Conservation (phyloP, 1,140 invertebrate genomes). For the Hylaeus anthracinus region DNA sequence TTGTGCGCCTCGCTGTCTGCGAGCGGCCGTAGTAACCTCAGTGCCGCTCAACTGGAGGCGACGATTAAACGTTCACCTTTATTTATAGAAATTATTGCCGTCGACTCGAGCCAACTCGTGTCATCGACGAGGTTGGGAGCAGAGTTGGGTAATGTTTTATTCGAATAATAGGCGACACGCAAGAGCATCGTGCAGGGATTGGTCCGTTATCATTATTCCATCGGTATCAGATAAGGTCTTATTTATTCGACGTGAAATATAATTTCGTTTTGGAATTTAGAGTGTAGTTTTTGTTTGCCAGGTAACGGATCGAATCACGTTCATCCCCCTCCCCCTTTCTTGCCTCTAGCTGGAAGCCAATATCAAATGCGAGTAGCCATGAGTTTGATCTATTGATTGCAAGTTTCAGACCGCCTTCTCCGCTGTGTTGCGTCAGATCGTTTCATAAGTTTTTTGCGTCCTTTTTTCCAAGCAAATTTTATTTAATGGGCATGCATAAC, state of each 20-base stretch:
- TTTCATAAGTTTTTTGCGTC: neutral
- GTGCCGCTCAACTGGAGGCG: conserved; percentile 47
- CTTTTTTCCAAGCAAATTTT: neutral
- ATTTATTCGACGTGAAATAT: too few relatives aligned
- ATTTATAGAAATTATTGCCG: neutral
- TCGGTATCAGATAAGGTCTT: too few relatives aligned
- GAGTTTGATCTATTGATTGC: conserved; percentile 5
- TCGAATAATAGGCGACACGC: too few relatives aligned
- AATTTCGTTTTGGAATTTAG: too few relatives aligned
- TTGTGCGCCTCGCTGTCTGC: conserved; percentile 57
- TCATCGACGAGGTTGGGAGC: neutral
- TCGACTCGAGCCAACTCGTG: neutral
- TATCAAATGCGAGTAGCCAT: neutral
- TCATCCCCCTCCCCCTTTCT: too few relatives aligned
- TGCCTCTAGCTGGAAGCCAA: neutral
- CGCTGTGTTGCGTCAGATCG: neutral
- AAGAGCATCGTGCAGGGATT: too few relatives aligned
- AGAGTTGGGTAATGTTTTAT: too few relatives aligned
- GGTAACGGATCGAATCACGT: too few relatives aligned
- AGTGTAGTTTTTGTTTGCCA: too few relatives aligned
- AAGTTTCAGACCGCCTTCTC: neutral
- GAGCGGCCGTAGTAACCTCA: conserved; percentile 38
- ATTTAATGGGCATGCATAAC: neutral
- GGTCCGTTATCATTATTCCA: too few relatives aligned
- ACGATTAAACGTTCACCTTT: neutral